phyloP scores from a whole-genome alignment of 1,140 invertebrate species.

The Drosophila insularis region DNA sequence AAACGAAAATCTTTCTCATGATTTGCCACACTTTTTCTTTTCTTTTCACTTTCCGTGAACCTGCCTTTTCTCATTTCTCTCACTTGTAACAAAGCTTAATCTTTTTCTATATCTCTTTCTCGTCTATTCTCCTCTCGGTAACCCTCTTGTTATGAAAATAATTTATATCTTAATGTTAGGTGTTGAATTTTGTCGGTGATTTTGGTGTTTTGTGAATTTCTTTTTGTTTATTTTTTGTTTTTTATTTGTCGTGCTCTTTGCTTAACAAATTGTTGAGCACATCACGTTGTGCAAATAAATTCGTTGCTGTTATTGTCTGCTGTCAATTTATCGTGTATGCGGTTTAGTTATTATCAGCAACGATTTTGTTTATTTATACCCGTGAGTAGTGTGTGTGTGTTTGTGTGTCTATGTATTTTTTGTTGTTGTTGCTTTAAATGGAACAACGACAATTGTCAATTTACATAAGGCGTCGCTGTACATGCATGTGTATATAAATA shows the following conservation, averaged over 20 bases:
- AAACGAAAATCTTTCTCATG: slow-evolving; percentile 38
- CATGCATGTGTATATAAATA: background rate
- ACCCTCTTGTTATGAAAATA: background rate
- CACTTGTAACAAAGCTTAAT: background rate
- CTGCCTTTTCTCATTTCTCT: slow-evolving; percentile 32
- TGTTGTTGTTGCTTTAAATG: slow-evolving; percentile 41
- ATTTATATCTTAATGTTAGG: slow-evolving; percentile 33
- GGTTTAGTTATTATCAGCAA: slow-evolving; percentile 58
- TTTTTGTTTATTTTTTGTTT: slow-evolving; percentile 10
- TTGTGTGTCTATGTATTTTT: background rate
- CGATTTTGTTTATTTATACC: slow-evolving; percentile 41
- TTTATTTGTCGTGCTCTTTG: slow-evolving; percentile 32
- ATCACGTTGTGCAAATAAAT: slow-evolving; percentile 59
- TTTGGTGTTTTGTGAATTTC: background rate
- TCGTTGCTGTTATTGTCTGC: slow-evolving; percentile 41
- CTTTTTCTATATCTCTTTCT: background rate
- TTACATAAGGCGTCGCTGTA: slow-evolving; percentile 44
- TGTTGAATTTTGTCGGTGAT: slow-evolving; percentile 13
- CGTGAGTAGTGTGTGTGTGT: slow-evolving; percentile 1
- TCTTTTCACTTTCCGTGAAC: slow-evolving; percentile 23
- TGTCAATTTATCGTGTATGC: slow-evolving; percentile 50
- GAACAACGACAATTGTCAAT: slow-evolving; percentile 66
- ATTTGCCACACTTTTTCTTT: slow-evolving; percentile 56
- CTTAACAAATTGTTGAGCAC: slow-evolving; percentile 51
- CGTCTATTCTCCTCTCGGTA: background rate